phyloP scores from a whole-genome alignment of 53 echinoderm and acorn worm species.

The Temnopleurus reevesii region DNA sequence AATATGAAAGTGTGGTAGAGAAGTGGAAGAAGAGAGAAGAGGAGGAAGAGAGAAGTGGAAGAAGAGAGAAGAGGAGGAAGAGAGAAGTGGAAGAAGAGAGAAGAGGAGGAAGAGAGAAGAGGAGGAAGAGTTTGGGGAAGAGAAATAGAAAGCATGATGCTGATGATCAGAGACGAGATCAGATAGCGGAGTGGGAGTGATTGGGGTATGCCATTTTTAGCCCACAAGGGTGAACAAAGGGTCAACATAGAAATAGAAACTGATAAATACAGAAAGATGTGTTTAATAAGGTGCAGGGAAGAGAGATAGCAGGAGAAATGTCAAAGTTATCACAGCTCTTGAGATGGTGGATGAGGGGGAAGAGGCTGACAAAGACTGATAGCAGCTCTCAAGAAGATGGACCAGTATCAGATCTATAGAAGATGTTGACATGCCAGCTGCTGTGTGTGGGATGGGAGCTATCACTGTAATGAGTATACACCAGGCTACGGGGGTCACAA shows the following conservation, averaged over 20 bases:
- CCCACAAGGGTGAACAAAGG: background rate
- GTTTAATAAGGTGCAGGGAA: background rate
- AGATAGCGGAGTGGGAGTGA: too few relatives aligned
- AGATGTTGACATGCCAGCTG: conserved; percentile 1
- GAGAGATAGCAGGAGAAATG: background rate
- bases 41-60: background rate
- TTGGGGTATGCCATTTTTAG: background rate
- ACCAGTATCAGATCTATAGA: background rate
- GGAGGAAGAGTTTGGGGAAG: background rate
- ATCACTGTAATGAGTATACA: conserved; percentile 2
- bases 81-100: background rate
- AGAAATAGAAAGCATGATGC: too few relatives aligned
- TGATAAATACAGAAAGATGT: background rate
- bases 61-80: background rate
- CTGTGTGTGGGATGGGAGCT: background rate
- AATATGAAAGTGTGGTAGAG: too few relatives aligned
- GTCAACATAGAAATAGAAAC: background rate
- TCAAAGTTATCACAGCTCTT: conserved; percentile 9
- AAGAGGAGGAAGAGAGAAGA: background rate
- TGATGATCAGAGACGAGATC: background rate
- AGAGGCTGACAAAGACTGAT: background rate
- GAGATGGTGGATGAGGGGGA: conserved; percentile 6
- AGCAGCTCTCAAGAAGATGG: conserved; percentile 14
- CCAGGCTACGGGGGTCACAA: background rate
- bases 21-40: too few relatives aligned